A percentile compares a stretch with the other conserved stretches of the same genome.
These are phyloP conservation scores for Podocnemis expansa DNA, from an alignment of 2,113 vertebrate species.

Conservation along the genomic window DNA sequence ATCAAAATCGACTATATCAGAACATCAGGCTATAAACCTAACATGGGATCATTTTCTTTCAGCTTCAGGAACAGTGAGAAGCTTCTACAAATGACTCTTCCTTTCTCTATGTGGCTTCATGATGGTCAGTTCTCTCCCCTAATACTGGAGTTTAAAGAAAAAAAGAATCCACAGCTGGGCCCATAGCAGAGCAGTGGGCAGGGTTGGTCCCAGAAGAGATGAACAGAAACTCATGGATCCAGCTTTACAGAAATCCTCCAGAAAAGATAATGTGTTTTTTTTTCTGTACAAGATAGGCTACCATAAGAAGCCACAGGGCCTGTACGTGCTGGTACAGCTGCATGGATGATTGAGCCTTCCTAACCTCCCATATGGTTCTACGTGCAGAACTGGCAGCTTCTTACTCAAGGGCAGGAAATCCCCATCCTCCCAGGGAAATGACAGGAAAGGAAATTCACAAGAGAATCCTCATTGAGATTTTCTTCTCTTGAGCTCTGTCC, in stretches of 20 bases:
- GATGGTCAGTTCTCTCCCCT: not conserved
- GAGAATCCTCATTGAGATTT: not conserved
- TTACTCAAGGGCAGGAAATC: not conserved
- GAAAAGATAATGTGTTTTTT: not conserved
- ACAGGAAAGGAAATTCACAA: not conserved
- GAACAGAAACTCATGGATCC: not conserved
- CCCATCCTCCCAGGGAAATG: not conserved
- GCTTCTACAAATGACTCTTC: not conserved
- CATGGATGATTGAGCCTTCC: not conserved
- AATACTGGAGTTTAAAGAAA: not conserved
- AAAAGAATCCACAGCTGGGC: not conserved
- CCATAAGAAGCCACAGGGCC: not conserved
- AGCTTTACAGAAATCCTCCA: not conserved
- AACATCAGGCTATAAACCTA: not conserved
- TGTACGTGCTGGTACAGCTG: not conserved
- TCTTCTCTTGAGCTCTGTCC: not conserved
- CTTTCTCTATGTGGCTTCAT: not conserved
- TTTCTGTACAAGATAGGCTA: not conserved
- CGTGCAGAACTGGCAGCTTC: not conserved
- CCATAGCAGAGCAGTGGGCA: not conserved
- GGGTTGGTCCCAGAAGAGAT: not conserved
- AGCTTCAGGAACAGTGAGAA: not conserved
- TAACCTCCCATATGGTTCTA: not conserved
- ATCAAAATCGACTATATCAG: not conserved
- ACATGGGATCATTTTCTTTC: not conserved